These are phyloP conservation scores for Dicrurus megarhynchus DNA, from an alignment of 2,113 vertebrate genomes.

Conservation along the genomic window DNA sequence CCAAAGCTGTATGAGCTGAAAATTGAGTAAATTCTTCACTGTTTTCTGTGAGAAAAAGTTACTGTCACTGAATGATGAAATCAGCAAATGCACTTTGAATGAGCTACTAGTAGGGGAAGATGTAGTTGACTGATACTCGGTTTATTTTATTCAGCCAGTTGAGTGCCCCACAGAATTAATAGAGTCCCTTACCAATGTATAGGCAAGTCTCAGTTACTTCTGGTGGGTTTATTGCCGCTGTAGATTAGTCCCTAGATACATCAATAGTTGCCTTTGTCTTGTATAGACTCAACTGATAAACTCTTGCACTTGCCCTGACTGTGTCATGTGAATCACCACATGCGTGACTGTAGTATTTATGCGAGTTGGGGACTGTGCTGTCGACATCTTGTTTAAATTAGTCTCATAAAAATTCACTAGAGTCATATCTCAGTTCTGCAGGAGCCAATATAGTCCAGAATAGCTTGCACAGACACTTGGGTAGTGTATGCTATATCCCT, in stretches of 20 bases:
- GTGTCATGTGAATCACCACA: accelerated
- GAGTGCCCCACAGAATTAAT: background rate
- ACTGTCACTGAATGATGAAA: background rate
- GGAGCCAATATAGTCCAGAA: background rate
- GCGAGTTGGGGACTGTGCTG: background rate
- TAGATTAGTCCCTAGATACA: background rate
- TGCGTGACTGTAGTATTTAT: background rate
- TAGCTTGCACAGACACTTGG: background rate
- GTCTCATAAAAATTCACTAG: background rate
- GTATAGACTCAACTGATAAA: background rate
- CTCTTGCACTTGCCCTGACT: background rate
- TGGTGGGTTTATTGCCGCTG: background rate
- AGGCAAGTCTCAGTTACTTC: background rate
- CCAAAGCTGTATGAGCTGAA: background rate
- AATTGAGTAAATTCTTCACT: background rate
- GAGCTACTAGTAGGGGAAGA: background rate
- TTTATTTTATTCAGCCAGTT: background rate
- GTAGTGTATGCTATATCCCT: background rate
- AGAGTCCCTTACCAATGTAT: background rate
- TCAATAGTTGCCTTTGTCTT: background rate
- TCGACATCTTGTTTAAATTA: background rate
- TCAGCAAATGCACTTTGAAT: background rate
- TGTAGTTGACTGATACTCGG: background rate
- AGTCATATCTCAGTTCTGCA: background rate
- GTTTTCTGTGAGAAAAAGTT: background rate